Evolutionary conservation across 2,113 vertebrate genomes (phyloP).

Genomic region (Eulemur macaco): DNA sequence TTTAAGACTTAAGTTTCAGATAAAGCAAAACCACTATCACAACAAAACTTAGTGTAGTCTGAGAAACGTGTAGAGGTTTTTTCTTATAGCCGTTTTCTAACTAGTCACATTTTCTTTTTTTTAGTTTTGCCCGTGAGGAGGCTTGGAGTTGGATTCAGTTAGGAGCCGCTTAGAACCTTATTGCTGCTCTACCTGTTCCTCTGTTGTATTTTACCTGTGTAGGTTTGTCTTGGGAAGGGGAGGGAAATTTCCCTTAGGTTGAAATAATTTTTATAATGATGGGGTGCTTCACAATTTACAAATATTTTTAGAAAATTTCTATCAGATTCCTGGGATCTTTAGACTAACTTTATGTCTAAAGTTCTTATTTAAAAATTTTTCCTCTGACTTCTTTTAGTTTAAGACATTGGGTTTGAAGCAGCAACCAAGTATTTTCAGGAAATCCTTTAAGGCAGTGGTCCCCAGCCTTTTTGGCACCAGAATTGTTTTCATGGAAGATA

Average conservation of each 20-base stretch:
- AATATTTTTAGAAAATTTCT: not conserved
- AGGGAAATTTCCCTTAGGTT: not conserved
- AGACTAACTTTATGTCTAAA: not conserved
- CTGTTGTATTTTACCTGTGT: not conserved
- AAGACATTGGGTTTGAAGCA: conserved; percentile 9
- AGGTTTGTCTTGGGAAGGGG: not conserved
- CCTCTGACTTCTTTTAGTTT: not conserved
- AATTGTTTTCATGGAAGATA: too few species aligned
- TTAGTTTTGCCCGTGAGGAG: not conserved
- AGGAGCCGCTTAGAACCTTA: not conserved
- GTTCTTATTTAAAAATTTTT: not conserved
- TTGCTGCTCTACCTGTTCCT: not conserved
- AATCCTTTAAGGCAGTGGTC: not conserved
- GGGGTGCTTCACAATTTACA: not conserved
- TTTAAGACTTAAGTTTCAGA: not conserved
- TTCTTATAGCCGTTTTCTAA: not conserved
- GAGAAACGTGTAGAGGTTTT: not conserved
- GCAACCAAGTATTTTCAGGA: not conserved
- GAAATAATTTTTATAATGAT: not conserved
- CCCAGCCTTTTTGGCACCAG: too few species aligned
- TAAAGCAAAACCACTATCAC: not conserved
- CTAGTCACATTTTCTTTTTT: not conserved
- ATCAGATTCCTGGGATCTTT: not conserved
- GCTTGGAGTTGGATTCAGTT: not conserved
- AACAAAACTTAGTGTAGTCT: too few species aligned